These are phyloP conservation scores for Cochlearius cochlearius DNA, from an alignment of 2,113 vertebrate species.

Conservation along the genomic window DNA sequence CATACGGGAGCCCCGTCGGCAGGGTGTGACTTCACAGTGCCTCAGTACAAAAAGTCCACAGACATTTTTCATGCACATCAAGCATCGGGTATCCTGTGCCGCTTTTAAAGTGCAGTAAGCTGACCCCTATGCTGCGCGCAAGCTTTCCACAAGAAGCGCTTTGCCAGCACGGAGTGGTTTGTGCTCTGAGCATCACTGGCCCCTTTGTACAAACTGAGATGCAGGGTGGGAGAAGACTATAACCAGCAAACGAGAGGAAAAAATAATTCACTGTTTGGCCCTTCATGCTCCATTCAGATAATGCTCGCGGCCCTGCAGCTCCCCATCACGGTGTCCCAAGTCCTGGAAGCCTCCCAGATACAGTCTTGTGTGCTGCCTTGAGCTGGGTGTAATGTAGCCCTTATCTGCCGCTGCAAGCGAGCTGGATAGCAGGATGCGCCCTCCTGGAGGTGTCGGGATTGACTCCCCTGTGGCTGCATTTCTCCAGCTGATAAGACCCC, in stretches of 20 bases:
- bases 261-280: neutral
- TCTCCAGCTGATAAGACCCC: neutral
- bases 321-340: accelerated
- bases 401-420: neutral
- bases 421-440: neutral
- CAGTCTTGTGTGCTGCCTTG: neutral
- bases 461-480: neutral
- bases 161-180: neutral
- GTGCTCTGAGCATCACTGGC: neutral
- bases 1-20: neutral
- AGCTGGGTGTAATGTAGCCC: neutral
- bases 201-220: neutral
- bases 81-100: neutral
- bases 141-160: neutral
- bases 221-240: neutral
- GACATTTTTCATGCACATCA: neutral
- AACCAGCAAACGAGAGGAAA: neutral
- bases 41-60: neutral
- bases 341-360: neutral
- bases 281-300: neutral
- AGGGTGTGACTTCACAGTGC: neutral
- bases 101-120: neutral
- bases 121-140: neutral
- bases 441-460: neutral
- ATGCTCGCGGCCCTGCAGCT: neutral